A percentile compares a stretch with the other conserved stretches of the same genome.
phyloP scores from a whole-genome alignment of 2,888 invertebrate species.

The Napeogenes inachia region DNA sequence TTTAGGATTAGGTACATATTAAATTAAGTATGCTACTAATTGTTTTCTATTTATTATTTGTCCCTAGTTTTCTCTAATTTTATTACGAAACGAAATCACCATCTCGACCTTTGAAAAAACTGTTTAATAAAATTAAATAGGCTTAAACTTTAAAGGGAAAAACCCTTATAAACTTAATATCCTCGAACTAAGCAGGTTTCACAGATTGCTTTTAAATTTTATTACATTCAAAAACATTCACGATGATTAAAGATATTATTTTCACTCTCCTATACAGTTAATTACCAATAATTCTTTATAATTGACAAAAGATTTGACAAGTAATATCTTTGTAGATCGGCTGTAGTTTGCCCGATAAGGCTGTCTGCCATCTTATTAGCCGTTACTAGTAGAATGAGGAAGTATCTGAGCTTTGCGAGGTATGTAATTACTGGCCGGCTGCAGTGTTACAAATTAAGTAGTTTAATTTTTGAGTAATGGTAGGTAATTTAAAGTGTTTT shows the following conservation, averaged over 20 bases:
- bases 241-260: no score
- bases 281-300: no score
- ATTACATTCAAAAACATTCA: no score
- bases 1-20: no score
- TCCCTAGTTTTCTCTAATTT: neutral
- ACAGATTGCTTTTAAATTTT: no score
- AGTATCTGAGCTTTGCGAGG: neutral
- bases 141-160: neutral
- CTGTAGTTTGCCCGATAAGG: neutral
- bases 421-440: neutral
- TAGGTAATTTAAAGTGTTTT: neutral
- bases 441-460: neutral
- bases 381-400: slow-evolving; percentile 3
- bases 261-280: no score
- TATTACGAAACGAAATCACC: neutral
- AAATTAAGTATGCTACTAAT: no score
- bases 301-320: neutral
- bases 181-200: neutral
- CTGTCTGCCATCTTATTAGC: neutral
- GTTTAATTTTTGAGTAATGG: neutral
- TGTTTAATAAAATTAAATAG: neutral
- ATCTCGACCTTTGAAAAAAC: neutral
- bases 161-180: neutral
- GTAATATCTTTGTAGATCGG: neutral
- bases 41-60: neutral